Percentiles rank a stretch among this genome's conserved stretches.
Conservation (phyloP, 2,797 vertebrate genomes). For the Urocyon cinereoargenteus region DNA sequence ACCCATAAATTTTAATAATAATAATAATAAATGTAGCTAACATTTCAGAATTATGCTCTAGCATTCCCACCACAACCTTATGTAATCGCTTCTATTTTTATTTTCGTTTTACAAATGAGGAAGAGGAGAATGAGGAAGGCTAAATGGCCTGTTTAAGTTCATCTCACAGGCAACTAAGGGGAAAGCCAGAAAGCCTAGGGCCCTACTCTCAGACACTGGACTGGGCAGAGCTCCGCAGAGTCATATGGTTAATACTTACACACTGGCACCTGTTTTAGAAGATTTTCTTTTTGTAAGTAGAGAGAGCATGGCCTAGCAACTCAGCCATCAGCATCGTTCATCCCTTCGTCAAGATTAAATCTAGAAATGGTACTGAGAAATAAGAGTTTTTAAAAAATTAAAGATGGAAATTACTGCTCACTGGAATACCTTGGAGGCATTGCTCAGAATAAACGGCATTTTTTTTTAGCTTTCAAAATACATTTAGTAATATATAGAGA, state of each 20-base stretch:
- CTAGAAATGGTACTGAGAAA: conserved; percentile 15
- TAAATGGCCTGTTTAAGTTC: background rate
- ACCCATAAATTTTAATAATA: background rate
- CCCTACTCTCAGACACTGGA: background rate
- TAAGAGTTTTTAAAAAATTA: background rate
- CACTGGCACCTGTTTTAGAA: no score
- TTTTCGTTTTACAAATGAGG: background rate
- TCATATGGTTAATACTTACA: rapidly evolving
- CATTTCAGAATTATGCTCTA: background rate
- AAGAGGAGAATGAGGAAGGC: background rate
- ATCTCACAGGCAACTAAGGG: background rate
- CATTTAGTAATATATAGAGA: background rate
- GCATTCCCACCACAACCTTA: background rate
- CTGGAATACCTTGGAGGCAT: background rate
- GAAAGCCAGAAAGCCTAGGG: background rate
- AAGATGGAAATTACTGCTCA: background rate
- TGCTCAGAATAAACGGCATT: background rate
- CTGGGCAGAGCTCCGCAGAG: no score
- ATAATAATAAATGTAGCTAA: background rate
- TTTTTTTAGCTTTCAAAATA: background rate
- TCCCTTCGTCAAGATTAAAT: background rate
- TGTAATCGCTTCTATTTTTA: background rate
- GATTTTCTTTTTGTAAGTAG: no score
- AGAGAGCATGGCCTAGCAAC: background rate
- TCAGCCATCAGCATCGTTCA: background rate